Evolutionary conservation across 2,888 invertebrate genomes (phyloP), one percentile per base, ranked within the genome.

Genomic region (Rhamphomyia laevipes): DNA sequence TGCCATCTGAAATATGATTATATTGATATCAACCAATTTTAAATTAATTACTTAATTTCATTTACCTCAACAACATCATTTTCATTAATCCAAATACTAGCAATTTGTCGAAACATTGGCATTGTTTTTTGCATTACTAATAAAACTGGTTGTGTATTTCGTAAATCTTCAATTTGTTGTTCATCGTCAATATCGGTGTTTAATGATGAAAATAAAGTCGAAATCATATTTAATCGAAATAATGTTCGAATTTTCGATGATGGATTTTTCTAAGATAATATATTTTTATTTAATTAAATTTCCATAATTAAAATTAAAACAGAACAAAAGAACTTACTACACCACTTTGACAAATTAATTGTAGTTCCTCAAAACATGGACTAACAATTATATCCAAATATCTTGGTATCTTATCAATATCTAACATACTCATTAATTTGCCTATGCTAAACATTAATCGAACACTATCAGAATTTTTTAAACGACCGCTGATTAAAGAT

Each of bases 371-470:
- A 49, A 82, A 74, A 51, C 77, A 78, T 1, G 85, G 80, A 40
- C 82, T 77, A 16, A 88, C 71, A 37, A 86, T 78, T 3, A 77
- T 73, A 58, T 85, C 82, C 52, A 89, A 71, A 62, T 82, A 83
- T 49, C 74, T 73, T 67, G 86, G 76, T 53, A 84, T 81, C 54
- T 76, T 76, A 12, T 77, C 74, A 1, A 74, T 64, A 1, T 81
- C 75, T 51, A 86, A 67, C 15, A 82, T 73, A 51, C 86, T 83
- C 56, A 88, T 70, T 6, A 86, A 74, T 61, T 81, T 79, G 9
- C 88, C 87, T 48, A 87, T 76, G 47, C 83, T 82, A 56, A 78
- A 82, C 84, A 88, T 86, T 16, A 89, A 67, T 43, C 88, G 75
- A 45, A 82, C 74, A 50, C 78, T 76, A 62, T 88, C 88, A 0